Percentiles rank a stretch among this genome's conserved stretches.
phyloP scores from a whole-genome alignment of 2,888 invertebrate genomes.

The Himalopsyche anomala region DNA sequence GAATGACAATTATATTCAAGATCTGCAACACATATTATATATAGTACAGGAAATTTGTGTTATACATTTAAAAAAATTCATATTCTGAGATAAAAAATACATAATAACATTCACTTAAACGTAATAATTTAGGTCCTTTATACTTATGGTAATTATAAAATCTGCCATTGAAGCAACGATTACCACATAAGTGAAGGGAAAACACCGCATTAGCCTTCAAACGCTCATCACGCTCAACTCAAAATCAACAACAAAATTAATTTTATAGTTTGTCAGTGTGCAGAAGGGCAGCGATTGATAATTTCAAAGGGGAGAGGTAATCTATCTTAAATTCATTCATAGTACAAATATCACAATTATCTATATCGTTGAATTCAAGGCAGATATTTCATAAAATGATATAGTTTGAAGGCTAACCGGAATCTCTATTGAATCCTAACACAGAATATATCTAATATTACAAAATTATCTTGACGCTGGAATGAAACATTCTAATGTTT shows the following conservation, averaged over 20 bases:
- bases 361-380: slow-evolving; percentile 65
- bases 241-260: slow-evolving; percentile 9
- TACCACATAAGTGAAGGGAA: slow-evolving; percentile 29
- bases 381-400: slow-evolving; percentile 60
- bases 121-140: slow-evolving; percentile 34
- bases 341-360: slow-evolving; percentile 64
- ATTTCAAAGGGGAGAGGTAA: slow-evolving; percentile 3
- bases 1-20: slow-evolving; percentile 49
- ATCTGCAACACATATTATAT: slow-evolving; percentile 43
- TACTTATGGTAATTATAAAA: slow-evolving; percentile 41
- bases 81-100: slow-evolving; percentile 40
- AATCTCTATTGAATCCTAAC: slow-evolving; percentile 32
- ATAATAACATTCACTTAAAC: slow-evolving; percentile 35
- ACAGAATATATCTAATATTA: slow-evolving; percentile 40
- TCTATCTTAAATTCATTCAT: slow-evolving; percentile 59
- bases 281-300: slow-evolving; percentile 13
- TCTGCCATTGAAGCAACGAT: slow-evolving; percentile 41
- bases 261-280: not conserved
- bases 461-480: slow-evolving; percentile 33
- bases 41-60: slow-evolving; percentile 41
- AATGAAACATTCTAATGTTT: slow-evolving; percentile 9
- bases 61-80: slow-evolving; percentile 22
- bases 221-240: slow-evolving; percentile 48
- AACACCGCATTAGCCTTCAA: slow-evolving; percentile 59
- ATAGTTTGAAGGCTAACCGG: slow-evolving; percentile 62